Base-by-base conservation (phyloP, 1,140 invertebrate species). In the Orussus abietinus region DNA sequence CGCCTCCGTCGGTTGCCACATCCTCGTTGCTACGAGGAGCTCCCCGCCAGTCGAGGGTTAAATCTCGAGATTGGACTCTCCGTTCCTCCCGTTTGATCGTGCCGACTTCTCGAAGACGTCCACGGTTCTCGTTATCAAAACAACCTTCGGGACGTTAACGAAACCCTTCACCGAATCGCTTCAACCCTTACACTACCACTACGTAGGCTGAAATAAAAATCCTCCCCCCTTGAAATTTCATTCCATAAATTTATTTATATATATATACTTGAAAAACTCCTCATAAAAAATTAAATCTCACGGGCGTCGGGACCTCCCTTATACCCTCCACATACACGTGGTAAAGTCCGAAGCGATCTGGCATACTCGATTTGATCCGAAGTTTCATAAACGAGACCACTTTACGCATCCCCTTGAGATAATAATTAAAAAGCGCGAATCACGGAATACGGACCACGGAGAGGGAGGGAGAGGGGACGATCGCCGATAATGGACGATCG, bases 11-110 rank as follows among this genome's bases (percentile, higher is more conserved):
- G 21, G 33, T 42, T 22, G 12, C 26, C 26, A 15, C 43, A 49
- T 33, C 15, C 25, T 18, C 12, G 38, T 34, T 35, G 35, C 37
- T 39, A 28, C 39, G 42, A 47, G 42, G 44, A 42, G 14, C 30
- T 18, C 10, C 21, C 12, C 18, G n/a, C 22, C 6, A 25, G 6
- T n/a, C 22, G 7, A 13, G 14, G 14, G 14, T n/a, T 9, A 32
- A 6, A 32, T 25, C 20, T 39, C 20, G 7, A 11, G 21, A 21
- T 43, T 28, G 9, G 25, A 42, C 49, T 38, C 13, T 31, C 19
- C 11, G 19, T 54, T 47, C 36, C 41, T 32, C 19, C 38, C 31
- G 26, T 43, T 32, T 53, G 45, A 51, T 53, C 51, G 49, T 40
- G 30, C 36, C 37, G 36, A 44, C 38, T 35, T 44, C 29, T 25